Evolutionary conservation across 2,888 invertebrate genomes (phyloP), one percentile per base, ranked within the genome.

Genomic region (Doris montereyensis): DNA sequence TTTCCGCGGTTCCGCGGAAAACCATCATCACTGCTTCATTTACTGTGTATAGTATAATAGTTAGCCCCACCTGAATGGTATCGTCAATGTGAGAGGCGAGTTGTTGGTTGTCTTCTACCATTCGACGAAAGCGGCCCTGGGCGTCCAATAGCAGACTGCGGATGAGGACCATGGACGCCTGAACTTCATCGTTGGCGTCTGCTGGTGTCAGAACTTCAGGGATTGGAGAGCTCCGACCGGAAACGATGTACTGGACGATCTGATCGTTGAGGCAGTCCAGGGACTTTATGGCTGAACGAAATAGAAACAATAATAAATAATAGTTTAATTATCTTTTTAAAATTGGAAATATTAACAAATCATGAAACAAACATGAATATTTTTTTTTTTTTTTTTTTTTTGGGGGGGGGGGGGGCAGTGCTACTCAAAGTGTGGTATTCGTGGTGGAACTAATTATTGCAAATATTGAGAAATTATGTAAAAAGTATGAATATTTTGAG

Each of bases 121-220:
- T 96, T 93, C 95, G 95, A 93, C 95, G 94, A 91, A 95, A 94
- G 94, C 95, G 95, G 92, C 94, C 94, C 94, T 95, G 93, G 2
- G 96, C 96, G 94, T 96, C 96, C 92, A 95, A 94, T 91, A 96
- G 94, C 92, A 96, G 95, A 91, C 95, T 94, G 93, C 95, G 94
- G 95, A 96, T 96, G 93, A 96, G 94, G 93, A 95, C 95, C 95
- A 95, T 94, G 93, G 95, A 94, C 93, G 95, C 93, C 93, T 94
- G 93, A 92, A 94, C 93, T 92, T 92, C 93, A 92, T 93, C 93
- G 92, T 93, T 93, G 81, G 89, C 88, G 41, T 84, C 83, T 8
- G 85, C 86, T 58, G 84, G 82, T 67, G 87, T 86, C 30, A 83
- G 81, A 71, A 88, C 88, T 60, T 85, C n/a, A n/a, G n/a, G n/a